A percentile compares a stretch with the other conserved stretches of the same genome.
Evolutionary conservation across 2,113 vertebrate species (phyloP).

Genomic region (Nibea coibor): DNA sequence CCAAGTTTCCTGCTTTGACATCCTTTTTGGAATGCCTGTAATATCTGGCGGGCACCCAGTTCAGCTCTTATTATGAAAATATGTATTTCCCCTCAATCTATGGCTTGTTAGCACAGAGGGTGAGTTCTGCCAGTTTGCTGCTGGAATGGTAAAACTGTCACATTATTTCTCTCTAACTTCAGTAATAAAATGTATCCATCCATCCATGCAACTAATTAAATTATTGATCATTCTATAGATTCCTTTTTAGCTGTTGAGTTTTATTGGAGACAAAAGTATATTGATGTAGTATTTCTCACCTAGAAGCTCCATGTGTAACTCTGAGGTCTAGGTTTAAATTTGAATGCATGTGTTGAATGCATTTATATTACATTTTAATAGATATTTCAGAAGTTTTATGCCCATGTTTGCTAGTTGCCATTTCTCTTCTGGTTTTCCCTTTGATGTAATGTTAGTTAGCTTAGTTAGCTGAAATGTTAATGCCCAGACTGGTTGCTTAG

Average conservation of each 20-base stretch:
- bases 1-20: constrained; percentile 10
- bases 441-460: too few relatives aligned
- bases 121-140: neutral
- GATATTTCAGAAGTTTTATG: too few relatives aligned
- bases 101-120: constrained; percentile 17
- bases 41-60: constrained; percentile 36
- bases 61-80: constrained; percentile 47
- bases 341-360: neutral
- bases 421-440: too few relatives aligned
- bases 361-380: neutral
- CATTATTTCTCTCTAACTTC: neutral
- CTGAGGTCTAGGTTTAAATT: neutral
- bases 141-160: neutral
- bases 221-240: neutral
- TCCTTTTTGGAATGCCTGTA: constrained; percentile 12
- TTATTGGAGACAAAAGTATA: neutral
- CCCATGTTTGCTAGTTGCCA: too few relatives aligned
- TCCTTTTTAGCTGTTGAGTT: neutral
- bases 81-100: constrained; percentile 33
- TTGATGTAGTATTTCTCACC: neutral
- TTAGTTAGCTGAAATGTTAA: too few relatives aligned
- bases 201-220: neutral
- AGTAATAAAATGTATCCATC: neutral
- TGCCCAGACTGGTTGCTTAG: too few relatives aligned
- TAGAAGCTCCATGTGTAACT: neutral